phyloP scores from a whole-genome alignment of 2,797 vertebrate genomes.

The Clarias fuscus region DNA sequence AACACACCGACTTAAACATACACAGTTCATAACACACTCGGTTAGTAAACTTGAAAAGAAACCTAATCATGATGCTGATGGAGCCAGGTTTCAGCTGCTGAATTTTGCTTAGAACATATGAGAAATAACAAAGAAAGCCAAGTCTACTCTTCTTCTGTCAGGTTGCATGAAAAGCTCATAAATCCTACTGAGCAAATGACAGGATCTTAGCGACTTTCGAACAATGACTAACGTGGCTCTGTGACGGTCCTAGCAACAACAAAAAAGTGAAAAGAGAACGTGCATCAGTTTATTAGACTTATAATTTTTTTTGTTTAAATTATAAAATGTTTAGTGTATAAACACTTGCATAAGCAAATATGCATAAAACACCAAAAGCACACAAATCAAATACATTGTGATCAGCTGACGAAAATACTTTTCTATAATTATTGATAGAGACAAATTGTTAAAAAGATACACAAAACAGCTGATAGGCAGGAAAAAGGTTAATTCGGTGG shows the following conservation, averaged over 20 bases:
- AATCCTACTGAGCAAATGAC: constrained; percentile 9
- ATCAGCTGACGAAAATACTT: constrained; percentile 46
- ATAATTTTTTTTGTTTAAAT: constrained; percentile 39
- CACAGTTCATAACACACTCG: neutral
- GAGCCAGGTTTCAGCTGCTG: neutral
- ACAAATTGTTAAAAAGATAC: constrained; percentile 32
- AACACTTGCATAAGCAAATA: constrained; percentile 54
- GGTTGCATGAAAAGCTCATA: constrained; percentile 10
- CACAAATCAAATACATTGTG: constrained; percentile 39
- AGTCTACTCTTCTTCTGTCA: neutral
- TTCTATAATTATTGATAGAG: constrained; percentile 7
- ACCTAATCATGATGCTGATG: neutral
- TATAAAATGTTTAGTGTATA: constrained; percentile 51
- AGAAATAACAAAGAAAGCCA: neutral
- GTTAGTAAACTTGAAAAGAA: neutral
- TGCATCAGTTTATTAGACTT: constrained; percentile 35
- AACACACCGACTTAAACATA: constrained; percentile 21
- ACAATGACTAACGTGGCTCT: constrained; percentile 14
- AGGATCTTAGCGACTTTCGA: constrained; percentile 6
- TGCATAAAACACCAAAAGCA: constrained; percentile 51
- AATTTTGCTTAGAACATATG: neutral
- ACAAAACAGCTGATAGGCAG: constrained; percentile 34
- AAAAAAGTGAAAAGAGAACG: constrained; percentile 32
- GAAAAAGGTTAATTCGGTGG: constrained; percentile 21
- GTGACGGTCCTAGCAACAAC: constrained; percentile 32